These are phyloP conservation scores for Ammodytes marinus DNA, from an alignment of 2,113 vertebrate species.

Conservation along the genomic window DNA sequence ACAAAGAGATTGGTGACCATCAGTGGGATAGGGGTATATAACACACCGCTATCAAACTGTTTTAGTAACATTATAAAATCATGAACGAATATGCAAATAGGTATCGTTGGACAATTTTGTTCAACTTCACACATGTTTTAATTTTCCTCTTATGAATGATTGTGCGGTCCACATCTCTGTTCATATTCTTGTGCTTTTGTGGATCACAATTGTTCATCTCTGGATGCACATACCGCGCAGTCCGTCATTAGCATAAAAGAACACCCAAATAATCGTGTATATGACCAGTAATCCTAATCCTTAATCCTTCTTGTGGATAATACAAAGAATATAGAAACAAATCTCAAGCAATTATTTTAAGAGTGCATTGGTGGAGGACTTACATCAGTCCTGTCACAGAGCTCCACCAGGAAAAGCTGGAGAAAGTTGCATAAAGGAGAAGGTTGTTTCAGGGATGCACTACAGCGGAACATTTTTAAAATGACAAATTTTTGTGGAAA, in stretches of 20 bases:
- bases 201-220: no score
- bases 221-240: no score
- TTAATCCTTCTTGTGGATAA: conserved; percentile 2
- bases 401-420: not conserved
- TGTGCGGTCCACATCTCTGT: no score
- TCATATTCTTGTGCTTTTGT: no score
- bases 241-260: not conserved
- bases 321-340: not conserved
- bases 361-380: not conserved
- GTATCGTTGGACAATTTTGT: no score
- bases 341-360: not conserved
- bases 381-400: conserved; percentile 1
- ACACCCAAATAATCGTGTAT: not conserved
- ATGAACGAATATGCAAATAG: not conserved
- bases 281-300: not conserved
- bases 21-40: not conserved
- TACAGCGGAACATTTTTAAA: not conserved
- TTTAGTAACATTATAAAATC: not conserved
- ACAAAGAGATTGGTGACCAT: not conserved
- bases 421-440: conserved; percentile 15
- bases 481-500: not conserved
- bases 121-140: no score
- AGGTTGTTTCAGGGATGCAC: conserved; percentile 7
- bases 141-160: no score
- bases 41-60: not conserved